A percentile compares a stretch with the other conserved stretches of the same genome.
phyloP scores from a whole-genome alignment of 2,888 invertebrate species.

The Rapana venosa region DNA sequence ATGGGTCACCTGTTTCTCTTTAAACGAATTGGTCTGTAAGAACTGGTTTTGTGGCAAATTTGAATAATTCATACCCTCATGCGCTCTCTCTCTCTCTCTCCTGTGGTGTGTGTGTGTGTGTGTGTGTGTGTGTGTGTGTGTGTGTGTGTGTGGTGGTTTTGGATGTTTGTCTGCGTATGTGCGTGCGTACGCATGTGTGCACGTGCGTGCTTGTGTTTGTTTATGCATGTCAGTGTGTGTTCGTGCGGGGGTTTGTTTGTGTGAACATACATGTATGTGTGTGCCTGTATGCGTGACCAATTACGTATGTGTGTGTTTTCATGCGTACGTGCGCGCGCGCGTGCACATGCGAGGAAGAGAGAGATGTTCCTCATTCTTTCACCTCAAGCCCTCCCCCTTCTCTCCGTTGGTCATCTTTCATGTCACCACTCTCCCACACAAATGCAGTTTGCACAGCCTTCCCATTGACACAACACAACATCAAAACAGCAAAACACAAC shows the following conservation, averaged over 20 bases:
- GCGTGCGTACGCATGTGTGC: too few species aligned
- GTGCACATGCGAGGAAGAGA: too few species aligned
- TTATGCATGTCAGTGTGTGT: background rate
- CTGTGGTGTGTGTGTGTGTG: background rate
- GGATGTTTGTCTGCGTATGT: background rate
- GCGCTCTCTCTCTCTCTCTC: slow-evolving; percentile 2
- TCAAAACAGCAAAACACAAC: too few species aligned
- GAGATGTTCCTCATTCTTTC: too few species aligned
- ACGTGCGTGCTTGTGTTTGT: background rate
- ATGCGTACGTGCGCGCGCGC: background rate
- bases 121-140: background rate
- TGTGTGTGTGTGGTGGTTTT: background rate
- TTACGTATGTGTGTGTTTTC: background rate
- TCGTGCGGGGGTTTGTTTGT: background rate
- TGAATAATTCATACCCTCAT: background rate
- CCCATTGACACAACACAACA: too few species aligned
- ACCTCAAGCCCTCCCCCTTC: too few species aligned
- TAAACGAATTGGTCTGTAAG: background rate
- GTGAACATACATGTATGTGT: background rate
- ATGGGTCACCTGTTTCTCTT: background rate
- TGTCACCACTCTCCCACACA: too few species aligned
- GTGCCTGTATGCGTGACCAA: background rate
- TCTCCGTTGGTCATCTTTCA: too few species aligned
- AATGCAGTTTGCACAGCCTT: too few species aligned
- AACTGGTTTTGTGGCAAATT: too few species aligned